Base-by-base conservation (phyloP, 2,888 invertebrate species). In the Callyntrura sp. region DNA sequence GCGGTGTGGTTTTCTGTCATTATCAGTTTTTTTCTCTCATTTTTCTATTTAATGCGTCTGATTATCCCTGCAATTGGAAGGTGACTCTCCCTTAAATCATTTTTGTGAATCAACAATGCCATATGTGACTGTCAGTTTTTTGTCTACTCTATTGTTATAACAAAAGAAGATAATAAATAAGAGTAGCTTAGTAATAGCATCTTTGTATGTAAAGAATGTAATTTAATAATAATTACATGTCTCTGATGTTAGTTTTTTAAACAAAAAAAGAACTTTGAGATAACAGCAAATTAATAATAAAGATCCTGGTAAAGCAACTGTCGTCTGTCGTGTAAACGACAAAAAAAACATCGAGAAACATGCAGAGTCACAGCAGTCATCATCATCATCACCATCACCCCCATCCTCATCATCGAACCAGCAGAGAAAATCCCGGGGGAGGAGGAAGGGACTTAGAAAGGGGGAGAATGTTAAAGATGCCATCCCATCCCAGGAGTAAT, bases 41-140 rank as follows among this genome's bases (percentile, higher is more conserved):
- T 62, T 62, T n/a, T 68, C 17, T 62, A 14, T 62, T 62, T 62
- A 68, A 68, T n/a, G 43, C 43, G 28, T 35, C 43, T 68, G 43
- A n/a, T 17, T 57, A 57, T 14, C n/a, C n/a, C 20, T 45, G 45
- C 45, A 45, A 14, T n/a, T n/a, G 62, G 9, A 35, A 35, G 68
- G 68, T 35, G 68, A 68, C 68, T 28, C 68, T 68, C 68, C 68
- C 43, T 68, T 68, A 68, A 68, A 68, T 68, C 68, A 68, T 68
- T 12, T 17, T 12, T 25, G 14, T 20, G 43, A 68, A 3, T 28
- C 12, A 68, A 62, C 68, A 68, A 68, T 68, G 35, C 17, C n/a
- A 20, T 20, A 23, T 62, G 62, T 62, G 62, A 62, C 68, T 68
- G 65, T 25, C 6, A 14, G 17, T 4, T 65, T 65, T 28, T 28